Conservation (phyloP, 2,888 invertebrate species). For the Dicycla oo region DNA sequence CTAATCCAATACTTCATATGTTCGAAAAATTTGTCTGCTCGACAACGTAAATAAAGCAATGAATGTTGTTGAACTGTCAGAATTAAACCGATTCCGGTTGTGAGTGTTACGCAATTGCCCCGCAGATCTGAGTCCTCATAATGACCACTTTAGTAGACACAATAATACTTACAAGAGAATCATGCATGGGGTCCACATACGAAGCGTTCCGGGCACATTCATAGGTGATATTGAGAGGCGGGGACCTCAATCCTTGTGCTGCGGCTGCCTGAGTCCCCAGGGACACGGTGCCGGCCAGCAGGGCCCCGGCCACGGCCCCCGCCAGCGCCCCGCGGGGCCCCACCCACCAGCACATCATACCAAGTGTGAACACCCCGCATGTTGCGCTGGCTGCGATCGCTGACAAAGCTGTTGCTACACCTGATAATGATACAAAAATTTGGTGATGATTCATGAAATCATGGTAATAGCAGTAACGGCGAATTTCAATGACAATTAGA, state of each 20-base stretch:
- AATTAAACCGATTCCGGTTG: no score
- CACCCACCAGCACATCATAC: conserved; percentile 95
- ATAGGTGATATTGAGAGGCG: conserved; percentile 76
- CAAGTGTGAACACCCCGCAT: conserved; percentile 95
- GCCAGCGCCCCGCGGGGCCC: conserved; percentile 92
- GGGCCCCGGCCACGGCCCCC: conserved; percentile 84
- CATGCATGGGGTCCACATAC: conserved; percentile 73
- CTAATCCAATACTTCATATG: no score
- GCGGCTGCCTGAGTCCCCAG: conserved; percentile 92
- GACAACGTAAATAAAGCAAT: no score
- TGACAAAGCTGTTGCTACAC: conserved; percentile 94
- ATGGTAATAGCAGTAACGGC: background rate
- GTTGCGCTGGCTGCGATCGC: conserved; percentile 96
- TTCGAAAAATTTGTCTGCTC: no score
- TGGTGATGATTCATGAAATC: background rate
- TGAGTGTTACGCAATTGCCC: no score
- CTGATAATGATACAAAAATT: conserved; percentile 62
- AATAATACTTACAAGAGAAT: conserved; percentile 78
- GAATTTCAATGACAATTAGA: background rate
- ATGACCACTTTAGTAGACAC: background rate
- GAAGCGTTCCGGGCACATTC: conserved; percentile 78
- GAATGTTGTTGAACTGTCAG: no score
- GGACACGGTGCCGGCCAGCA: conserved; percentile 86
- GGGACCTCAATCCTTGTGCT: conserved; percentile 90
- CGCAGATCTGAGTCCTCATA: background rate